phyloP scores from a whole-genome alignment of 64 coral and sea anemone species.

The Exaiptasia diaphana region DNA sequence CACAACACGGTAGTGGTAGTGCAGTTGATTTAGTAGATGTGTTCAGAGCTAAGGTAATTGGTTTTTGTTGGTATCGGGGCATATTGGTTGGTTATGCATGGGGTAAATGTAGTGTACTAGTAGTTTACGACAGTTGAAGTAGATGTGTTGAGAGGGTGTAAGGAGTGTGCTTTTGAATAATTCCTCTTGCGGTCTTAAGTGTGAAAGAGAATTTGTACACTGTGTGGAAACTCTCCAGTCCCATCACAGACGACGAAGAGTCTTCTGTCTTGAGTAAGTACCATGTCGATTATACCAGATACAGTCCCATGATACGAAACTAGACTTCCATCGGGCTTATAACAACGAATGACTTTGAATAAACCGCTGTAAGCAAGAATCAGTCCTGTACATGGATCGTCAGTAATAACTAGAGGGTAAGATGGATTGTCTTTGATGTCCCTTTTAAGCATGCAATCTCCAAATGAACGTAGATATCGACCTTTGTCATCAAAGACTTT shows the following conservation, averaged over 20 bases:
- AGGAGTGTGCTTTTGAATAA: no score
- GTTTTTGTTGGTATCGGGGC: no score
- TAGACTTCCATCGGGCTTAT: constrained; percentile 54
- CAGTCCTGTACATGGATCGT: neutral
- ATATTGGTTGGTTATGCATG: no score
- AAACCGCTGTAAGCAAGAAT: constrained; percentile 65
- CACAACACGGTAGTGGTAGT: no score
- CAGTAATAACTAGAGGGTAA: constrained; percentile 73
- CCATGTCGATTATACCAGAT: constrained; percentile 58
- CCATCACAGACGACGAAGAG: constrained; percentile 58
- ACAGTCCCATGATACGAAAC: constrained; percentile 55
- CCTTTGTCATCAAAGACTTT: constrained; percentile 69
- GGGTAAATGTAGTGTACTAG: no score
- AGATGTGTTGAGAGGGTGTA: no score
- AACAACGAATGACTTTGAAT: constrained; percentile 61
- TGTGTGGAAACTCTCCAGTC: constrained; percentile 50
- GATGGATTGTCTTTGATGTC: constrained; percentile 36
- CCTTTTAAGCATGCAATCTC: constrained; percentile 63
- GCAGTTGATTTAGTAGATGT: no score
- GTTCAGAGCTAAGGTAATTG: no score
- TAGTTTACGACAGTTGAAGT: no score
- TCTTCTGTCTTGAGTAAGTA: constrained; percentile 50
- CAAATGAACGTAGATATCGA: constrained; percentile 60
- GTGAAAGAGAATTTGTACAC: constrained; percentile 62
- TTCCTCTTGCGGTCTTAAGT: no score